A percentile compares a stretch with the other conserved stretches of the same genome.
These are phyloP conservation scores for Naja naja DNA, from an alignment of 2,113 vertebrate species.

Conservation along the genomic window DNA sequence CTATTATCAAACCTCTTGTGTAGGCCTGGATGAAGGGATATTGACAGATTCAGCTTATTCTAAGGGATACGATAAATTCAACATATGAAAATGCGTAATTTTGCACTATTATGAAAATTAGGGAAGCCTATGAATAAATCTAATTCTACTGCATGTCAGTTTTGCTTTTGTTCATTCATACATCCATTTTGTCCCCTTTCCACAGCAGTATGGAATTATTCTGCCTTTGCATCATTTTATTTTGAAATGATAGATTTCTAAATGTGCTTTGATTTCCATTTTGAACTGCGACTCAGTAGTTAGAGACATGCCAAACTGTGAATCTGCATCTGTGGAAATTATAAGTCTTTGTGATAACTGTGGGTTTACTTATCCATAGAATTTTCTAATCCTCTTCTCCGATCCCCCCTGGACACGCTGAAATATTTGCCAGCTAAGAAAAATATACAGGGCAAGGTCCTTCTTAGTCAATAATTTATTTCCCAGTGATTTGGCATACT, in stretches of 20 bases:
- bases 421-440: background rate
- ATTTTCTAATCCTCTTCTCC: background rate
- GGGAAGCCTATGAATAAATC: background rate
- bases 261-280: background rate
- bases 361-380: background rate
- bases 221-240: background rate
- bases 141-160: background rate
- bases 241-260: background rate
- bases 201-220: background rate
- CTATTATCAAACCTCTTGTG: no score
- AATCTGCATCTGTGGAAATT: background rate
- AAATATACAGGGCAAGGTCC: background rate
- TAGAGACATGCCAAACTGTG: background rate
- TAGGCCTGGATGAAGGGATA: background rate
- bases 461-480: background rate
- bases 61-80: background rate
- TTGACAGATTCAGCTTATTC: background rate
- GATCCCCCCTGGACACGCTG: background rate
- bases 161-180: background rate
- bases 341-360: background rate
- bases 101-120: background rate
- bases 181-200: background rate
- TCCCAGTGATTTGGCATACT: background rate
- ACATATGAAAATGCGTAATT: background rate
- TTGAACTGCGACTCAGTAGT: background rate